Evolutionary conservation across 2,797 vertebrate species (phyloP).

Genomic region (Acipenser transmontanus): DNA sequence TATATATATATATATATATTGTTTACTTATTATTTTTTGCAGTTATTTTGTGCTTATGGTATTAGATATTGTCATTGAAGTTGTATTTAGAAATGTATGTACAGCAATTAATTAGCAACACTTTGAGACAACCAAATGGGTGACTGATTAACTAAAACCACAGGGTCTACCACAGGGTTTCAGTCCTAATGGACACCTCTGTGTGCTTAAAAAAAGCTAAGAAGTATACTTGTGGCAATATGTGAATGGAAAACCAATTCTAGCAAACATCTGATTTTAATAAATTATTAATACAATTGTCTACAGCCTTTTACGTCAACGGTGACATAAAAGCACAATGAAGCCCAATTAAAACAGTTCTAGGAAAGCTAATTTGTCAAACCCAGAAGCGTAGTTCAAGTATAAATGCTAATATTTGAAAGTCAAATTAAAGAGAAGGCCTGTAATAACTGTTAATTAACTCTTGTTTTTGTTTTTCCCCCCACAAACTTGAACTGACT

Average conservation of each 20-base stretch:
- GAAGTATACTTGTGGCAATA: too few relatives aligned
- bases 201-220: too few relatives aligned
- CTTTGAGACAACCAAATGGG: too few relatives aligned
- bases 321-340: conserved; percentile 80
- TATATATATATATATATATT: too few relatives aligned
- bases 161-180: too few relatives aligned
- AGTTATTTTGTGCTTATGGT: too few relatives aligned
- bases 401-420: conserved; percentile 99
- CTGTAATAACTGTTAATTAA: conserved; percentile 98
- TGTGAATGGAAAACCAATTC: conserved; percentile 22
- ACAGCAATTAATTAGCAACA: too few relatives aligned
- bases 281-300: conserved; percentile 73
- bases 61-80: too few relatives aligned
- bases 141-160: too few relatives aligned
- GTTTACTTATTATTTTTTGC: too few relatives aligned
- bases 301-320: conserved; percentile 61
- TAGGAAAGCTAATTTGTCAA: conserved; percentile 87
- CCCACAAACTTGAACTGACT: conserved; percentile 81
- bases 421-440: conserved; percentile 98
- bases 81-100: too few relatives aligned
- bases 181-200: too few relatives aligned
- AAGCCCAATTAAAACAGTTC: conserved; percentile 86
- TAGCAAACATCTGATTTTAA: conserved; percentile 42
- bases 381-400: conserved; percentile 94
- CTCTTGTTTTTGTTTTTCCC: conserved; percentile 68